Base-by-base conservation (phyloP, 2,113 vertebrate species). In the Pseudorasbora parva region DNA sequence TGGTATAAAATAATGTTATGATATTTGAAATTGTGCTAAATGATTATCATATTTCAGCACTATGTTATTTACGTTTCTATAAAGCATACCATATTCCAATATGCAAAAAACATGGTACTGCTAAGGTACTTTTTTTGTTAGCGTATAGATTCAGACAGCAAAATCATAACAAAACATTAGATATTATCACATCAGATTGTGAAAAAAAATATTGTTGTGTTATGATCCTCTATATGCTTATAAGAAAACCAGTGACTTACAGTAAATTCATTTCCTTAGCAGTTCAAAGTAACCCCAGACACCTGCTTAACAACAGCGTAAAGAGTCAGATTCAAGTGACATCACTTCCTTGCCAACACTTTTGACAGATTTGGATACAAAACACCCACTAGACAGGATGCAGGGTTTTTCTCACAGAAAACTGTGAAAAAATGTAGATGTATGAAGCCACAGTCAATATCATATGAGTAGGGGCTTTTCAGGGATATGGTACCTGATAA, bases 231-330 rank as follows among this genome's bases (percentile, higher is more conserved):
- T 37, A 9, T 12, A 41, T 21, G 19, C n/a, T 69, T 75, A 85
- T 64, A 23, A 86, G 77, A 86, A 87, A 59, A 6, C 43, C 19
- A 41, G 68, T 12, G 30, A 64, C 60, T 88, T 89, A 77, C 86
- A 78, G 87, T 87, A 88, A 89, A 78, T 64, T n/a, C 5, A 73
- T 82, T 85, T 86, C 85, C 66, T 68, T 66, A 9, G 25, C 49
- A 17, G 78, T n/a, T 17, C 23, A 47, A 56, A 82, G 72, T 25
- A 75, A 57, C 60, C 54, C 23, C 56, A 57, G n/a, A 72, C 80
- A 85, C 76, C 78, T 76, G 72, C 64, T 47, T 21, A 64, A 72
- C 75, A 83, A 33, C 80, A 72, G 30, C 14, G n/a, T 64, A 21
- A 66, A 83, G 25, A 60, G 30, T 30, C 4, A 68, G 54, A 19